Percentiles rank a stretch among this genome's conserved stretches.
Evolutionary conservation across 2,797 vertebrate species (phyloP).

Genomic region (Ispidina picta): DNA sequence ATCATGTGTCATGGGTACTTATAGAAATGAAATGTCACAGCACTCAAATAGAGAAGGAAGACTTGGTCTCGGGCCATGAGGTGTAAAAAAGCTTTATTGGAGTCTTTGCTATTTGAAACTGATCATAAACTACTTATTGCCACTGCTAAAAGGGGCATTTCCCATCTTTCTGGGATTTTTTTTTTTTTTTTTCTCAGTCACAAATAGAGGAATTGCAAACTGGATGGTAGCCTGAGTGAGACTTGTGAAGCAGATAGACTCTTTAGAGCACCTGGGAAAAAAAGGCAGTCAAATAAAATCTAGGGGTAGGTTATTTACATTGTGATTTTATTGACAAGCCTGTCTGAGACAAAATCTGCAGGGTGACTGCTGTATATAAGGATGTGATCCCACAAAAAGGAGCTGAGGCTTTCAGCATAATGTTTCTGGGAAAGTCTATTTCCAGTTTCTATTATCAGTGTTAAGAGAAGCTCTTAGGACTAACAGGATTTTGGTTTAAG

Average conservation of each 20-base stretch:
- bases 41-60: slow-evolving; percentile 36
- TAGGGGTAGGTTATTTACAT: slow-evolving; percentile 1
- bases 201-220: background rate
- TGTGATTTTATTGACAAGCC: slow-evolving; percentile 1
- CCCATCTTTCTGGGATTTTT: background rate
- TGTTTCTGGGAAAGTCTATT: slow-evolving; percentile 15
- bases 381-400: background rate
- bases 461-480: slow-evolving; percentile 20
- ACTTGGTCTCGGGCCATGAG: slow-evolving; percentile 37
- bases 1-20: slow-evolving; percentile 52
- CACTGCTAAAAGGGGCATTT: slow-evolving; percentile 13
- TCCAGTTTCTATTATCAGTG: background rate
- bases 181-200: background rate
- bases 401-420: background rate
- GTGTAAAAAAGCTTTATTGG: slow-evolving; percentile 45
- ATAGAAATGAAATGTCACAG: slow-evolving; percentile 60
- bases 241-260: background rate
- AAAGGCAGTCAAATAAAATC: background rate
- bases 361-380: background rate
- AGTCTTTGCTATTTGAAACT: slow-evolving; percentile 41
- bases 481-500: slow-evolving; percentile 9
- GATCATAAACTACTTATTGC: slow-evolving; percentile 52
- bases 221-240: background rate
- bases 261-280: background rate
- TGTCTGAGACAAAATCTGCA: background rate